Conservation (phyloP, 2,797 vertebrate genomes). For the Anguilla obscura region DNA sequence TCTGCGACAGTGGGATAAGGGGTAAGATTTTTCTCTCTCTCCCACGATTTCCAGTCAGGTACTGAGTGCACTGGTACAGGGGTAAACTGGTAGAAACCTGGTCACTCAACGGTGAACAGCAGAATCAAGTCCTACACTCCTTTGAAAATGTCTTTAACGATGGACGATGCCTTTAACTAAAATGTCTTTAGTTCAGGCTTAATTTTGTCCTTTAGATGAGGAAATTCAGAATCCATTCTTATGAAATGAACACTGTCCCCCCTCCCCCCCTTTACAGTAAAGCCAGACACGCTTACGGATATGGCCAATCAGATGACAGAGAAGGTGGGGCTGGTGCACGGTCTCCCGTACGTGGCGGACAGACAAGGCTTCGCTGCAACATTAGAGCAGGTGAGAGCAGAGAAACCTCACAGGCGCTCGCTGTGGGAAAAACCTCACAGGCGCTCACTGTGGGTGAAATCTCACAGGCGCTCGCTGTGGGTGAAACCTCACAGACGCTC, state of each 20-base stretch:
- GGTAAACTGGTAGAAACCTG: neutral
- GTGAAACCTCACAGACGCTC: neutral
- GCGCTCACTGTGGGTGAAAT: neutral
- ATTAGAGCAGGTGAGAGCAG: slow-evolving; percentile 85
- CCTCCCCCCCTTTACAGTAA: slow-evolving; percentile 69
- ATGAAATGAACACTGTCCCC: neutral
- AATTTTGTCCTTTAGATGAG: too few relatives aligned
- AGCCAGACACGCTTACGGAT: slow-evolving; percentile 90
- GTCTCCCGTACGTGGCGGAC: slow-evolving; percentile 93
- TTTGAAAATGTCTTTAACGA: neutral
- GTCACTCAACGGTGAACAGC: neutral
- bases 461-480: neutral
- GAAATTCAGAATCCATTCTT: neutral
- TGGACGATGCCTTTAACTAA: too few relatives aligned
- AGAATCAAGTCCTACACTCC: neutral
- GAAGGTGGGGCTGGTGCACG: slow-evolving; percentile 94
- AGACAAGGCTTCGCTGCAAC: slow-evolving; percentile 95
- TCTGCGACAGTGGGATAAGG: slow-evolving; percentile 97
- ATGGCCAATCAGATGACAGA: slow-evolving; percentile 98
- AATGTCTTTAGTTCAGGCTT: too few relatives aligned
- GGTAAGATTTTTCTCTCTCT: slow-evolving; percentile 65
- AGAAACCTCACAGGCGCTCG: neutral
- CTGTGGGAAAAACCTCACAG: too few relatives aligned
- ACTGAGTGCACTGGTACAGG: neutral
- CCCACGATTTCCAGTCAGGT: neutral